Conservation (phyloP, 1,140 invertebrate genomes). For the Sycophila sp. region DNA sequence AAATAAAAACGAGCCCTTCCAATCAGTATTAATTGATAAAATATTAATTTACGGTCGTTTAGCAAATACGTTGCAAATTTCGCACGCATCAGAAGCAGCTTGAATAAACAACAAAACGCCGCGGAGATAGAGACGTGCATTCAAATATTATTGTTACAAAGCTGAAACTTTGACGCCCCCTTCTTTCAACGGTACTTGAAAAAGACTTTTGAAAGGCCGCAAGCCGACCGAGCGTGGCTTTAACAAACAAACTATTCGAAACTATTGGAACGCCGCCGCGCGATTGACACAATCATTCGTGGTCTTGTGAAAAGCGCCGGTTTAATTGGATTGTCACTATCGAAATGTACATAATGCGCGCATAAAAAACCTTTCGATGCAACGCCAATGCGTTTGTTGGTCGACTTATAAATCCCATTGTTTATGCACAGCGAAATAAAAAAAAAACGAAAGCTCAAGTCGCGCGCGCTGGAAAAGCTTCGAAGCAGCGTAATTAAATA, state of each 20-base stretch:
- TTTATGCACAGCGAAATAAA: too few relatives aligned
- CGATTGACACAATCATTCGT: neutral
- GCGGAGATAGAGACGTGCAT: neutral
- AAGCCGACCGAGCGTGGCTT: neutral
- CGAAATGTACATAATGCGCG: neutral
- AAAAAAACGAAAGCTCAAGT: neutral
- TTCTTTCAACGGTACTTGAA: neutral
- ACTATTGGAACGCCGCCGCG: neutral
- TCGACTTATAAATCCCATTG: neutral
- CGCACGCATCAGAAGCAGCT: too few relatives aligned
- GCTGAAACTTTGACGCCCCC: neutral
- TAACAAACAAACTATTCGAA: neutral
- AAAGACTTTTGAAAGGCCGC: neutral
- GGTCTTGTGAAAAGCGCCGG: neutral
- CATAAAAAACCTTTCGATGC: neutral
- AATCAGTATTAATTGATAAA: too few relatives aligned
- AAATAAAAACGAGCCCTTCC: too few relatives aligned
- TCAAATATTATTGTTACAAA: neutral
- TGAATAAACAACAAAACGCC: too few relatives aligned
- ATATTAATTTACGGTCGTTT: too few relatives aligned
- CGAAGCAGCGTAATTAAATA: neutral
- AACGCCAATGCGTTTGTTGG: too few relatives aligned
- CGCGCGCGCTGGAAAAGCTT: neutral
- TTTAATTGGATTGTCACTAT: neutral
- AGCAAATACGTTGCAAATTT: too few relatives aligned